Evolutionary conservation across 2,888 invertebrate genomes (phyloP).

Genomic region (Sericinus montela): DNA sequence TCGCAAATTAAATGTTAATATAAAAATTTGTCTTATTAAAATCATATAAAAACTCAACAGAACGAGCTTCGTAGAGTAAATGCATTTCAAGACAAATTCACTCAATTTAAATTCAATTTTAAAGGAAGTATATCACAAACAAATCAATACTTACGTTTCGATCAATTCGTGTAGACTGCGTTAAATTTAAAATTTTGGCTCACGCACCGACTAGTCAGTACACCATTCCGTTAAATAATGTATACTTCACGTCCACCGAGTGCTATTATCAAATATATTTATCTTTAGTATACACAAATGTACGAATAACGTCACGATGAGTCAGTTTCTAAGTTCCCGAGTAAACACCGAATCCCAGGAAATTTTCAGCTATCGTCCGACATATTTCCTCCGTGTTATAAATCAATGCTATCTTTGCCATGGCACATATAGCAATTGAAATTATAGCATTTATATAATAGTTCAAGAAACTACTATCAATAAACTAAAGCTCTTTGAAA

Average conservation of each 20-base stretch:
- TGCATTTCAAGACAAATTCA: too few species aligned
- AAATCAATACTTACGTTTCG: too few species aligned
- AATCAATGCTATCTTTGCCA: neutral
- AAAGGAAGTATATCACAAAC: too few species aligned
- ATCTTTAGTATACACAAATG: slow-evolving; percentile 20
- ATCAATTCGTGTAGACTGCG: too few species aligned
- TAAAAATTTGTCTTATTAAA: too few species aligned
- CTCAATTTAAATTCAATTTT: too few species aligned
- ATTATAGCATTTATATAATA: too few species aligned
- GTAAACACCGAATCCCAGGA: slow-evolving; percentile 17
- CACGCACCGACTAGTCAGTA: slow-evolving; percentile 10
- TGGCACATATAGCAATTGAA: neutral
- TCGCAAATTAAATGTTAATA: too few species aligned
- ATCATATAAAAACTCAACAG: too few species aligned
- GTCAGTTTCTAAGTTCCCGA: slow-evolving; percentile 22
- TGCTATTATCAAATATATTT: slow-evolving; percentile 25
- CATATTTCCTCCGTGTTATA: slow-evolving; percentile 1
- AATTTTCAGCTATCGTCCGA: slow-evolving; percentile 20
- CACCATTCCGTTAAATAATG: slow-evolving; percentile 19
- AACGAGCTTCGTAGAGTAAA: too few species aligned
- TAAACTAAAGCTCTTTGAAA: too few species aligned
- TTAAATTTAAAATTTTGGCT: neutral
- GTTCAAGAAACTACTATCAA: too few species aligned
- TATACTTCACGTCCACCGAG: slow-evolving; percentile 1
- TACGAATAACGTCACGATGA: slow-evolving; percentile 24